A percentile compares a stretch with the other conserved stretches of the same genome.
phyloP scores from a whole-genome alignment of 2,888 invertebrate genomes.

The Synanthedon tipuliformis region DNA sequence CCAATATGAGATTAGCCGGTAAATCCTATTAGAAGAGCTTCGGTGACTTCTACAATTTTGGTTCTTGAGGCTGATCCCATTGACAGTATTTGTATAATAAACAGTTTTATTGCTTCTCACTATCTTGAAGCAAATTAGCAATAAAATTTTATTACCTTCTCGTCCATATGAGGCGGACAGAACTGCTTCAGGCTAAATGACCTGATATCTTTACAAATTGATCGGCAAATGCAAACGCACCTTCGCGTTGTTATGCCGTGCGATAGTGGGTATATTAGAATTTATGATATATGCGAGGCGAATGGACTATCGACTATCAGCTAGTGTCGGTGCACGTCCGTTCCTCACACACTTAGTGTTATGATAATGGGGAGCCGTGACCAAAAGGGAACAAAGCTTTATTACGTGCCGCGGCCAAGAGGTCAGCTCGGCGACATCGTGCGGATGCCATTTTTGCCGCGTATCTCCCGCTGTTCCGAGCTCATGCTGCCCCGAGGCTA shows the following conservation, averaged over 20 bases:
- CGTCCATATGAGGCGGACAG: conserved; percentile 14
- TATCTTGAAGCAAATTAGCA: conserved; percentile 22
- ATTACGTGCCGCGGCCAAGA: conserved; percentile 24
- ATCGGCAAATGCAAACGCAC: conserved; percentile 20
- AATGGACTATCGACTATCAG: conserved; percentile 16
- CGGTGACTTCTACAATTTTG: conserved; percentile 30
- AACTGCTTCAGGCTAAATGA: conserved; percentile 23
- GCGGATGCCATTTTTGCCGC: conserved; percentile 44
- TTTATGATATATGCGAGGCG: conserved; percentile 35
- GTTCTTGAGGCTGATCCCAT: conserved; percentile 18
- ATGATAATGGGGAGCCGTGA: conserved; percentile 46
- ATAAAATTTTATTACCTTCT: conserved; percentile 38
- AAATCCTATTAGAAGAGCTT: conserved; percentile 25
- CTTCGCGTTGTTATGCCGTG: conserved; percentile 8
- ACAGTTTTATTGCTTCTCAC: neutral
- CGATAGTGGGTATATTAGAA: conserved; percentile 32
- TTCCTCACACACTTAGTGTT: conserved; percentile 38
- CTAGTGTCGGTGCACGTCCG: conserved; percentile 22
- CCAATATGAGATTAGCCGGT: conserved; percentile 40
- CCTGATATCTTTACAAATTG: conserved; percentile 41
- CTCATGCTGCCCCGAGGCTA: conserved; percentile 22
- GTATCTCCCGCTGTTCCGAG: conserved; percentile 36
- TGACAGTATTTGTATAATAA: neutral
- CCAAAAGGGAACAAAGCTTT: conserved; percentile 35
- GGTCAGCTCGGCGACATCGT: conserved; percentile 46